phyloP scores from a whole-genome alignment of 2,888 invertebrate genomes.

The Horisme vitalbata region DNA sequence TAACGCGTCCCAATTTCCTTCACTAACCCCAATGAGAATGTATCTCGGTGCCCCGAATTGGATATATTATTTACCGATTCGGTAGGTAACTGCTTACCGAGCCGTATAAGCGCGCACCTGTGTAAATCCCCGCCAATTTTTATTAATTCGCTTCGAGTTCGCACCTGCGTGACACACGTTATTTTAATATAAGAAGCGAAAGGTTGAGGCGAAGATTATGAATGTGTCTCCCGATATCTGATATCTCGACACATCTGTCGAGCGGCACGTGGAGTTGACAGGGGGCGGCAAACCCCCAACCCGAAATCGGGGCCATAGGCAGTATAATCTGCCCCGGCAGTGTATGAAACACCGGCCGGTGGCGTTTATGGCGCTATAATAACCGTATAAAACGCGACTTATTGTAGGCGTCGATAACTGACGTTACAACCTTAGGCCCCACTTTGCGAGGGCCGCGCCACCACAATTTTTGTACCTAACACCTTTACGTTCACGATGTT shows the following conservation, averaged over 20 bases:
- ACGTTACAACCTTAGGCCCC: slow-evolving; percentile 72
- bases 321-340: slow-evolving; percentile 78
- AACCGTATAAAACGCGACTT: slow-evolving; percentile 83
- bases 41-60: slow-evolving; percentile 25
- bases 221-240: slow-evolving; percentile 81
- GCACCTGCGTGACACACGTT: slow-evolving; percentile 66
- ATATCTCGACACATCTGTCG: slow-evolving; percentile 81
- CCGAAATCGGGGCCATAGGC: slow-evolving; percentile 64
- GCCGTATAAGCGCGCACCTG: slow-evolving; percentile 35
- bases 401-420: slow-evolving; percentile 81
- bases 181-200: slow-evolving; percentile 77
- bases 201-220: slow-evolving; percentile 78
- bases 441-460: slow-evolving; percentile 50
- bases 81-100: slow-evolving; percentile 33
- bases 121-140: slow-evolving; percentile 48
- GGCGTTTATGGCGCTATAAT: slow-evolving; percentile 82
- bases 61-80: slow-evolving; percentile 36
- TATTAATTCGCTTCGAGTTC: slow-evolving; percentile 63
- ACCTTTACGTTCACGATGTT: slow-evolving; percentile 42
- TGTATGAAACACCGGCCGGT: slow-evolving; percentile 82
- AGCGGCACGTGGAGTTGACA: slow-evolving; percentile 75
- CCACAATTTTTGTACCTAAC: slow-evolving; percentile 54
- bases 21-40: slow-evolving; percentile 23
- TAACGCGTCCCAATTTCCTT: slow-evolving; percentile 31
- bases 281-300: slow-evolving; percentile 55